These are phyloP conservation scores for Drosophila sturtevanti DNA, from an alignment of 1,140 invertebrate genomes.

Conservation along the genomic window DNA sequence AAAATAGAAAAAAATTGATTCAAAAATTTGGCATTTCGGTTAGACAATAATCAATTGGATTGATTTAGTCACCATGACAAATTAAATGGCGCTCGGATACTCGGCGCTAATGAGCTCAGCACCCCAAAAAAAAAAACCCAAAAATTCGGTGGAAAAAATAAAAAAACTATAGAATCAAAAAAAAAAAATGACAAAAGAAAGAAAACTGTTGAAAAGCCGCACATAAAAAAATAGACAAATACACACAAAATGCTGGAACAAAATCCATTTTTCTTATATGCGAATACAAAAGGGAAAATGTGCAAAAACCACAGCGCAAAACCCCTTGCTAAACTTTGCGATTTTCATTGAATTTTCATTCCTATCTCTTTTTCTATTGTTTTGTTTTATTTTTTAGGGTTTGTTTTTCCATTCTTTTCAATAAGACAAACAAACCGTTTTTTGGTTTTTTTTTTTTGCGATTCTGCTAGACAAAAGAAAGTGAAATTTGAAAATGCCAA, in stretches of 20 bases:
- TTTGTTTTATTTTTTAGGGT: constrained; percentile 42
- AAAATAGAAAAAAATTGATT: too few species aligned
- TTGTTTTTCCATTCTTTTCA: constrained; percentile 77
- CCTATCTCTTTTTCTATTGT: too few species aligned
- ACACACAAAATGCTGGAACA: constrained; percentile 62
- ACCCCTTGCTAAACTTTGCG: constrained; percentile 62
- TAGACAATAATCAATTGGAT: constrained; percentile 22
- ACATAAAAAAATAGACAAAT: constrained; percentile 44
- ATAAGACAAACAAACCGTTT: constrained; percentile 65
- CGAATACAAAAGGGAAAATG: constrained; percentile 34
- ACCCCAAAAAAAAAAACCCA: constrained; percentile 22
- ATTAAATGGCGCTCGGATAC: constrained; percentile 64
- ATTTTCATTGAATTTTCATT: constrained; percentile 7
- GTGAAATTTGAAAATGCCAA: constrained; percentile 54
- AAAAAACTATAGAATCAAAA: too few species aligned
- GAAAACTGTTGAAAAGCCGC: constrained; percentile 67
- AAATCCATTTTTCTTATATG: constrained; percentile 69
- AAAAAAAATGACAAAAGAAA: constrained; percentile 12
- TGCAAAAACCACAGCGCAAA: constrained; percentile 38
- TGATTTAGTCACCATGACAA: constrained; percentile 69
- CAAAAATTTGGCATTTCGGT: neutral
- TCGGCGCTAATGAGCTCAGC: constrained; percentile 64
- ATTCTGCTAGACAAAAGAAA: constrained; percentile 41
- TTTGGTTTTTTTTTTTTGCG: constrained; percentile 42
- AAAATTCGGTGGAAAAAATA: constrained; percentile 18